Percentiles rank a stretch among this genome's conserved stretches.
phyloP scores from a whole-genome alignment of 1,140 invertebrate genomes.

The Aphelinus certus region DNA sequence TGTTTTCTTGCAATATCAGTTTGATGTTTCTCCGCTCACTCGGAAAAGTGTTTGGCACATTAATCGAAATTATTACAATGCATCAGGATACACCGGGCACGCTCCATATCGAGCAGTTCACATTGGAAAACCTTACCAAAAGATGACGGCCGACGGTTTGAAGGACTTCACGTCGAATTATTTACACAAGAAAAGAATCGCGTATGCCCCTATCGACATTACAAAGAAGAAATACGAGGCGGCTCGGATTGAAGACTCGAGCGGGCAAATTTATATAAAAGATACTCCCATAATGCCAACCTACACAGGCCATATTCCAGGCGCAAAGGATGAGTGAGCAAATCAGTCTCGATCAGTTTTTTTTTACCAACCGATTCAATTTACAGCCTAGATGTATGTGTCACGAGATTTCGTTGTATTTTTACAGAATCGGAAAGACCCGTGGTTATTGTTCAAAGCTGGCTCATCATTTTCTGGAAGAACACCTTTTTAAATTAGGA shows the following conservation, averaged over 20 bases:
- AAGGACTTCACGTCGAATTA: slow-evolving; percentile 78
- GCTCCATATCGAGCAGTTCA: slow-evolving; percentile 73
- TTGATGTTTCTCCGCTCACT: too few species aligned
- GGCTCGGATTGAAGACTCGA: slow-evolving; percentile 15
- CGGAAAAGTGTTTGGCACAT: too few species aligned
- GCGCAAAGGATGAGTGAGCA: slow-evolving; percentile 70
- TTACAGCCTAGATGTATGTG: too few species aligned
- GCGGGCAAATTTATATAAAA: slow-evolving; percentile 73
- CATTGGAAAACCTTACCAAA: slow-evolving; percentile 71
- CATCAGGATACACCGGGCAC: slow-evolving; percentile 72
- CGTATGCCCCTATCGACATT: slow-evolving; percentile 74
- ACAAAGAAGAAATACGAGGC: slow-evolving; percentile 57
- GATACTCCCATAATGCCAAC: slow-evolving; percentile 77
- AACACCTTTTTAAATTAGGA: slow-evolving; percentile 45
- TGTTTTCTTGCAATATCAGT: too few species aligned
- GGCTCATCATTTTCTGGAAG: slow-evolving; percentile 73
- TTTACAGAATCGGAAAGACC: slow-evolving; percentile 73
- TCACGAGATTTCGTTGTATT: neutral
- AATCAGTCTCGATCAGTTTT: neutral
- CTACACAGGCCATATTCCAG: slow-evolving; percentile 79
- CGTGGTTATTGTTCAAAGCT: slow-evolving; percentile 76
- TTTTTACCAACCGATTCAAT: too few species aligned
- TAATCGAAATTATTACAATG: too few species aligned
- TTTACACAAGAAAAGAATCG: slow-evolving; percentile 70
- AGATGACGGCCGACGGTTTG: slow-evolving; percentile 71